These are phyloP conservation scores for Coracias cyanogaster DNA, from an alignment of 2,797 vertebrate genomes.

Conservation along the genomic window DNA sequence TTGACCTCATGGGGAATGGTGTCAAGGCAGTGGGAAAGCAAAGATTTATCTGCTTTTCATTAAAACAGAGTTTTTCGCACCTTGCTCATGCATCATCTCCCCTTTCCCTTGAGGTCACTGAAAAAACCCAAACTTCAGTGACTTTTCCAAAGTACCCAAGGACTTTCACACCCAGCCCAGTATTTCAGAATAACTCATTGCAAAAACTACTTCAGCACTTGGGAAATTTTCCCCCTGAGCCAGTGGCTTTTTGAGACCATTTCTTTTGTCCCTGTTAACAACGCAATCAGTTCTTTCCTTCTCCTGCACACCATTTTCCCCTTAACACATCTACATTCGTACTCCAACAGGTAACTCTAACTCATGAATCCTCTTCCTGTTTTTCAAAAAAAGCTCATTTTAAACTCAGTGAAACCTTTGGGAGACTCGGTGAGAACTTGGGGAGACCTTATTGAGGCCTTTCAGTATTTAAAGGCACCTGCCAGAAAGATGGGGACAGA, in stretches of 20 bases:
- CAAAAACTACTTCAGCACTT: background rate
- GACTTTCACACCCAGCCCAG: background rate
- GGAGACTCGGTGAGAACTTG: background rate
- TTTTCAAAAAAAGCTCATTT: background rate
- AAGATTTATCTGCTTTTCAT: background rate
- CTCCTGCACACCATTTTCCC: background rate
- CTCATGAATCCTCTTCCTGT: background rate
- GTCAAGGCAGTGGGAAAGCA: background rate
- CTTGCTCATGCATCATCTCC: rapidly evolving
- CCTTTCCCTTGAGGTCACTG: background rate
- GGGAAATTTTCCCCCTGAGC: background rate
- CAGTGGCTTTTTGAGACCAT: background rate
- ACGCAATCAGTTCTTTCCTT: background rate
- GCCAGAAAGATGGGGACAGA: background rate
- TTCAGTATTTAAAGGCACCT: background rate
- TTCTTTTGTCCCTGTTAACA: background rate
- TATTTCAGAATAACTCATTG: background rate
- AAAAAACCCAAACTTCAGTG: background rate
- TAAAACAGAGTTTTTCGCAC: background rate
- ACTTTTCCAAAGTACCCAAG: background rate
- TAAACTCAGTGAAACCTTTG: background rate
- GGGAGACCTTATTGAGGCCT: background rate
- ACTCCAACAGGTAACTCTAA: background rate
- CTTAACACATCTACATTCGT: rapidly evolving
- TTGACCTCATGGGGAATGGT: background rate